These are phyloP conservation scores for Chiloscyllium plagiosum DNA, from an alignment of 2,113 vertebrate genomes.

Conservation along the genomic window DNA sequence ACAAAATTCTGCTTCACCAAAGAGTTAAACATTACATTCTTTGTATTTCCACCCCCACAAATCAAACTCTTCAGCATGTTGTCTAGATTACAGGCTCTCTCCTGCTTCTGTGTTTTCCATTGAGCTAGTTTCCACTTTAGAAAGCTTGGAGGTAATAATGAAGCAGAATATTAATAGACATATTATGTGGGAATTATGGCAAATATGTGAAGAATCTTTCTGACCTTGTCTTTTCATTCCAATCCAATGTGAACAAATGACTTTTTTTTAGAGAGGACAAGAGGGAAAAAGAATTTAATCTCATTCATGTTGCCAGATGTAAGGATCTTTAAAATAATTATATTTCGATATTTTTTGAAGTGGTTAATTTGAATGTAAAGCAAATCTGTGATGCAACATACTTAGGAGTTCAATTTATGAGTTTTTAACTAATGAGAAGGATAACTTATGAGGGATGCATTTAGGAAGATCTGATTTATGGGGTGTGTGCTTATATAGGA, in stretches of 20 bases:
- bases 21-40: background rate
- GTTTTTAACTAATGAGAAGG: background rate
- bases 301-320: background rate
- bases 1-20: background rate
- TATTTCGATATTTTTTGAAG: background rate
- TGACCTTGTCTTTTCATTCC: slow-evolving; percentile 20
- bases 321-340: background rate
- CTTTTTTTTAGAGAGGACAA: background rate
- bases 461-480: background rate
- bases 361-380: background rate
- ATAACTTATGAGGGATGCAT: background rate
- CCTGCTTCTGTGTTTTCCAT: background rate
- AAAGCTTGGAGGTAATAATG: background rate
- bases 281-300: background rate
- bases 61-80: background rate
- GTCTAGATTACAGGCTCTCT: background rate
- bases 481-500: too few relatives aligned
- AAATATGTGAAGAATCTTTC: background rate
- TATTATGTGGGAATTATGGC: slow-evolving; percentile 5
- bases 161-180: slow-evolving; percentile 20
- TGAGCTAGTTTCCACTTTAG: background rate
- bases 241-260: background rate
- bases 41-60: background rate
- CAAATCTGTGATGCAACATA: background rate
- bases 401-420: background rate